Evolutionary conservation across 2,113 vertebrate species (phyloP), one percentile per base, ranked within the genome.

Genomic region (Cryptoleucopteryx plumbea): DNA sequence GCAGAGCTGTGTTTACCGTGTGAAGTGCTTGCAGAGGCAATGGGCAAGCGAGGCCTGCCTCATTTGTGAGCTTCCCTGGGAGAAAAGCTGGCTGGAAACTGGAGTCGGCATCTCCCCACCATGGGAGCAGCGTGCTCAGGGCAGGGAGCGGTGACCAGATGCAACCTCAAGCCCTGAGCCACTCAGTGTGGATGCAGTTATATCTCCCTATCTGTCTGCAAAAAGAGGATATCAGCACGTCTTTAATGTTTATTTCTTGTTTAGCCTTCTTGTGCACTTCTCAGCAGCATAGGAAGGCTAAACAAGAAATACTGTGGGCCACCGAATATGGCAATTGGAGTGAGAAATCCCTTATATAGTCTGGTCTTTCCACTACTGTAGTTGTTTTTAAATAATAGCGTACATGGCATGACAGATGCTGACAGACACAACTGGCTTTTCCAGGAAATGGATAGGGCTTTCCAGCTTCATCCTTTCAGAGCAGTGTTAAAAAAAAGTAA

Each of bases 351-450:
- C 71, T 92, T 43, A 7, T 45, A 56, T 10, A 52, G 88, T 14
- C 38, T 23, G 29, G n/a, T 34, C 67, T 84, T 68, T 50, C 55
- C 45, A 8, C 22, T 53, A 71, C 34, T 27, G 48, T 16, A 82
- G 47, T 45, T 92, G 72, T 45, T 89, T 89, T 89, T 68, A 95
- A 96, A 86, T 93, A 86, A 73, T 0, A 66, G 63, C 16, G 34
- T 80, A 66, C 63, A 27, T 0, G 1, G 78, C 20, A n/a, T 73
- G 84, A 85, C 53, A 80, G 62, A 88, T 61, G 66, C 43, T 85
- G 92, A 94, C 84, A 88, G 58, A 65, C 26, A 80, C 70, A 73
- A 68, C 62, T 50, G 59, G 34, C 67, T 86, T 90, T 89, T 86
- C 81, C 55, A 71, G 68, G 89, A 92, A 93, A 94, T 2, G 25